These are phyloP conservation scores for Neodontobutis hainanensis DNA, from an alignment of 2,113 vertebrate species.

Conservation along the genomic window DNA sequence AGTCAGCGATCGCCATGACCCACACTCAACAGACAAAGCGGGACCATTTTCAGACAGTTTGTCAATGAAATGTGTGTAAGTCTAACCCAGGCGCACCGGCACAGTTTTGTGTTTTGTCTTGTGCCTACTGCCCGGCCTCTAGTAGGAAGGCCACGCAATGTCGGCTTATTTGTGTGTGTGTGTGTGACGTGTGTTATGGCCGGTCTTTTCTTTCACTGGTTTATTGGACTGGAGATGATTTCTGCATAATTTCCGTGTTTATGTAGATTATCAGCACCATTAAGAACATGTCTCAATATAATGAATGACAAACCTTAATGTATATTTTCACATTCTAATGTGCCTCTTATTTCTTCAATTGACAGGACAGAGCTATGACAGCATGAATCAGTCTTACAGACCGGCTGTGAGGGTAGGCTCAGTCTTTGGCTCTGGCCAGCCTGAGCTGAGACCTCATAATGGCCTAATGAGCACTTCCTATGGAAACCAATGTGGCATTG, in stretches of 20 bases:
- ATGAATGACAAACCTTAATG: background rate
- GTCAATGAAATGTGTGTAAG: conserved; percentile 44
- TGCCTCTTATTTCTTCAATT: conserved; percentile 22
- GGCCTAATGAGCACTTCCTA: conserved; percentile 78
- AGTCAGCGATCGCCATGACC: conserved; percentile 54
- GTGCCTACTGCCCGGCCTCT: conserved; percentile 66
- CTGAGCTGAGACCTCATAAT: conserved; percentile 81
- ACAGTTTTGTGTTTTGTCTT: conserved; percentile 53
- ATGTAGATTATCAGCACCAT: background rate
- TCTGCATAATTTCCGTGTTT: conserved; percentile 31
- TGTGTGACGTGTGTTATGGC: conserved; percentile 10
- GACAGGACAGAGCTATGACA: conserved; percentile 80
- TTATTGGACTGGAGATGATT: conserved; percentile 18
- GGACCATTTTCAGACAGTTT: conserved; percentile 38
- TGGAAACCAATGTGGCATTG: conserved; percentile 81
- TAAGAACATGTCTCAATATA: background rate
- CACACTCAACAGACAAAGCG: conserved; percentile 41
- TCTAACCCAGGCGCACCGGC: background rate
- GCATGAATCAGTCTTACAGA: conserved; percentile 95
- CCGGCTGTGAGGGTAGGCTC: conserved; percentile 84
- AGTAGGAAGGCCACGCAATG: conserved; percentile 68
- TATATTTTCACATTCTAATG: background rate
- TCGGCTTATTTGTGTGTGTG: conserved; percentile 47
- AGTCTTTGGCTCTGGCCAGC: conserved; percentile 80
- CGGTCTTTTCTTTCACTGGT: conserved; percentile 17